A percentile compares a stretch with the other conserved stretches of the same genome.
phyloP scores from a whole-genome alignment of 1,140 invertebrate genomes.

The Eufriesea mexicana region DNA sequence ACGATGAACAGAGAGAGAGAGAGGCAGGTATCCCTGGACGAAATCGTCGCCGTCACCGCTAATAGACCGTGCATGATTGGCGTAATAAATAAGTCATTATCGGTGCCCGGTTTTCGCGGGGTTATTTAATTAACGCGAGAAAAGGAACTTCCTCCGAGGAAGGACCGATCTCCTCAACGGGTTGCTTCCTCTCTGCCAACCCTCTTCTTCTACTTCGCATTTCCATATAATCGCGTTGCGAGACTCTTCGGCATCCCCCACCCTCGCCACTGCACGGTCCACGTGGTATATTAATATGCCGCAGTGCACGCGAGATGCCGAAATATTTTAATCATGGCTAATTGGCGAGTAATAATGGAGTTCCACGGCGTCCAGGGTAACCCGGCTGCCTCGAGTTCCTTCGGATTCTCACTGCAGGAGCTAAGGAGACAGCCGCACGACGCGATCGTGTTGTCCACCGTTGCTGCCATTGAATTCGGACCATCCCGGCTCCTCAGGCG shows the following conservation, averaged over 20 bases:
- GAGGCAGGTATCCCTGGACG: too few species aligned
- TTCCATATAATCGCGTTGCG: slow-evolving; percentile 79
- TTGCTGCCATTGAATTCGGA: slow-evolving; percentile 54
- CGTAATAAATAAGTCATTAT: slow-evolving; percentile 82
- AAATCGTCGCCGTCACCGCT: slow-evolving; percentile 57
- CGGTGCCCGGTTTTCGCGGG: slow-evolving; percentile 66
- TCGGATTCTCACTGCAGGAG: slow-evolving; percentile 45
- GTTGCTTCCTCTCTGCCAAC: slow-evolving; percentile 69
- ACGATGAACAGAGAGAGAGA: slow-evolving; percentile 31
- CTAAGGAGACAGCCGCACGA: slow-evolving; percentile 38
- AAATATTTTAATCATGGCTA: slow-evolving; percentile 83
- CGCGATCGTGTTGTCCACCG: slow-evolving; percentile 46
- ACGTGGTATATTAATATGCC: slow-evolving; percentile 81
- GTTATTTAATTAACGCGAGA: slow-evolving; percentile 81
- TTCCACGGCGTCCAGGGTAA: slow-evolving; percentile 70
- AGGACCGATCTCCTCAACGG: background rate
- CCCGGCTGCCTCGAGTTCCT: slow-evolving; percentile 59
- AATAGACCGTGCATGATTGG: slow-evolving; percentile 79
- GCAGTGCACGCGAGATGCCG: slow-evolving; percentile 80
- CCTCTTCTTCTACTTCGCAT: slow-evolving; percentile 62
- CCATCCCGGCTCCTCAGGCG: slow-evolving; percentile 35
- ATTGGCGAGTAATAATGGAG: slow-evolving; percentile 83
- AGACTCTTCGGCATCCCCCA: slow-evolving; percentile 24
- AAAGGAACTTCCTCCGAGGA: slow-evolving; percentile 60
- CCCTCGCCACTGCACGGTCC: slow-evolving; percentile 49